Base-by-base conservation (phyloP, 2,113 vertebrate genomes). In the Pluvialis apricaria region DNA sequence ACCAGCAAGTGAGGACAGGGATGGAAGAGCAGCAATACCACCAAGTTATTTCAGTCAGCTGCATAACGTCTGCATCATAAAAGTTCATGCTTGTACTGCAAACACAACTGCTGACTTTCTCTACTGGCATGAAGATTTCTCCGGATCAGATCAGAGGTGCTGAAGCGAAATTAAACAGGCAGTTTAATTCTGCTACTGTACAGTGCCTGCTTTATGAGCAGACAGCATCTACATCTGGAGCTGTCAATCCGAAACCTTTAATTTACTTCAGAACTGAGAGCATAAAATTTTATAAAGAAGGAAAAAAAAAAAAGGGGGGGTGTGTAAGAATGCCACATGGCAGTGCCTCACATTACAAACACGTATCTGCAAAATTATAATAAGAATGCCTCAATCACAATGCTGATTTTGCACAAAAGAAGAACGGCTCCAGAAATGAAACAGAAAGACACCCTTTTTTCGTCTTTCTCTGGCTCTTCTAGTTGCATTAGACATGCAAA, bases 191-290 rank as follows among this genome's bases (percentile, higher is more conserved):
- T 77, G 45, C 38, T 82, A 28, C 42, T 24, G 15, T 42, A 51
- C 52, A 65, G 77, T 2, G 4, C 13, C 36, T 89, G 88, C 36
- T 65, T 64, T 86, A 58, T 60, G 65, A 91, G 69, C 65, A 49
- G 70, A 58, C n/a, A 75, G 54, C n/a, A 75, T 38, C 66, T 65
- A n/a, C 55, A 57, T 51, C 86, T 72, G 78, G 81, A 93, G 70
- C 79, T 60, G 76, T 38, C 61, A 89, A 58, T 65, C n/a, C 4
- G 4, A 89, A 62, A 32, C 28, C 45, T 79, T 77, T 38, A 32
- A 89, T 89, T 84, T 84, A 82, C 32, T 89, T 88, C 77, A 87
- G 61, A 95, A 79, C 10, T 26, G 42, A 91, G 51, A 90, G 10
- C 2, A 47, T 36, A 55, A 45, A 29, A 55, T 34, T 72, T 66